Percentiles rank a stretch among this genome's conserved stretches.
Evolutionary conservation across 2,113 vertebrate species (phyloP).

Genomic region (mouse (Mus musculus)): GRCm39 chr1:98033501-98034000

Average conservation of each 20-base stretch:
- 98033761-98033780: constrained; percentile 20
- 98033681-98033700: not conserved
- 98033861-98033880: not conserved
- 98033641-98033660: not conserved
- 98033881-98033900: not conserved
- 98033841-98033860: constrained; percentile 11
- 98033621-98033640: not conserved
- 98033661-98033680: not conserved
- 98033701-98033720: not conserved
- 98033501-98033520: not conserved
- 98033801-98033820: constrained; percentile 29
- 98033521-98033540: not conserved
- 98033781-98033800: not conserved
- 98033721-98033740: not conserved
- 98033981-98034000: not conserved
- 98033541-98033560: not conserved
- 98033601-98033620: constrained; percentile 22
- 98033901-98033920: not conserved
- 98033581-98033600: not conserved
- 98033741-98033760: not conserved
- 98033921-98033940: constrained; percentile 6
- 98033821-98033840: not conserved
- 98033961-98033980: not conserved
- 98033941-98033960: not conserved
- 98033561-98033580: not conserved